These are phyloP conservation scores for Hystrix cristata DNA, from an alignment of 2,113 vertebrate species.

Conservation along the genomic window DNA sequence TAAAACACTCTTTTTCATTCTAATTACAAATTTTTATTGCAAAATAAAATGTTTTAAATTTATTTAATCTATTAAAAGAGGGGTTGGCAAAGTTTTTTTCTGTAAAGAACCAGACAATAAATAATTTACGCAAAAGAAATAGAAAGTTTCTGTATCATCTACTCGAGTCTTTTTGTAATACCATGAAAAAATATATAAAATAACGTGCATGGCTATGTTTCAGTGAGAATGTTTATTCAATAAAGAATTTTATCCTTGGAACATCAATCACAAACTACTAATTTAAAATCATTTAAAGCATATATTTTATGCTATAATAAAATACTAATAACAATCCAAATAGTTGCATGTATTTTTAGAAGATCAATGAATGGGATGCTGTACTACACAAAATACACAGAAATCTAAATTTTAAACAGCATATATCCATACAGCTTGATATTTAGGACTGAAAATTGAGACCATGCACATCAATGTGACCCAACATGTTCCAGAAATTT, in stretches of 20 bases:
- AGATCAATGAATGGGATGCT: background rate
- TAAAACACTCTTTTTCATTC: background rate
- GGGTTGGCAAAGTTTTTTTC: background rate
- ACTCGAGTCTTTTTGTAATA: background rate
- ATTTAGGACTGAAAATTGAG: background rate
- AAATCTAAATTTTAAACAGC: background rate
- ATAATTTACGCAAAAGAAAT: background rate
- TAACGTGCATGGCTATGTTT: background rate
- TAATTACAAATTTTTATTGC: background rate
- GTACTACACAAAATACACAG: background rate
- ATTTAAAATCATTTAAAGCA: background rate
- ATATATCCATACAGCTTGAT: background rate
- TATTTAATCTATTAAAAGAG: background rate
- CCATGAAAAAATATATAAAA: background rate
- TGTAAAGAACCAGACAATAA: background rate
- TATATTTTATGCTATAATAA: background rate
- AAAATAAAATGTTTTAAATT: background rate
- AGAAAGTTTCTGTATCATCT: background rate
- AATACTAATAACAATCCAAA: background rate
- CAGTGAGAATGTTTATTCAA: background rate
- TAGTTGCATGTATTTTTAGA: background rate
- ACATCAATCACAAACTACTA: background rate
- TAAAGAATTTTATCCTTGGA: background rate
- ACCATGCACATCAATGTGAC: background rate
- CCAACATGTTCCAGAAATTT: background rate